A percentile compares a stretch with the other conserved stretches of the same genome.
These are phyloP conservation scores for Haliclona indistincta DNA, from an alignment of 37 sponge, comb jelly and placozoan species.

Conservation along the genomic window DNA sequence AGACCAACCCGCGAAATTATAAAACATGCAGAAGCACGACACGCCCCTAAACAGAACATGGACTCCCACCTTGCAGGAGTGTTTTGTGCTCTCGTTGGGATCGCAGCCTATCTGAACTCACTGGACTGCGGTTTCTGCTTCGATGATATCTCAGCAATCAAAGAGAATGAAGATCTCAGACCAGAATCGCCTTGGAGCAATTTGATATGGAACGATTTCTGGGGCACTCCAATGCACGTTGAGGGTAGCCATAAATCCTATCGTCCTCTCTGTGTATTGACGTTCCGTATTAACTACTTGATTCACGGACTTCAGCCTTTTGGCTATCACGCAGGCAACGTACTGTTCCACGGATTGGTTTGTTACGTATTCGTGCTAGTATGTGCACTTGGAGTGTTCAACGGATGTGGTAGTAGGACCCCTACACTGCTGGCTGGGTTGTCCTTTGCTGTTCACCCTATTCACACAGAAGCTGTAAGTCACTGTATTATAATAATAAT, in stretches of 20 bases:
- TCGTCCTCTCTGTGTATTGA: constrained; percentile 83
- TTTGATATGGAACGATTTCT: constrained; percentile 86
- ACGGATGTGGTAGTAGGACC: neutral
- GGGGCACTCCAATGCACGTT: constrained; percentile 92
- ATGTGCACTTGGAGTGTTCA: constrained; percentile 31
- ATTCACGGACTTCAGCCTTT: constrained; percentile 76
- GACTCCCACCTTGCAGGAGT: constrained; percentile 6
- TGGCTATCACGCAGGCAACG: constrained; percentile 92
- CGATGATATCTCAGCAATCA: constrained; percentile 85
- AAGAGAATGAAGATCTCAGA: constrained; percentile 71
- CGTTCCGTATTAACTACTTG: constrained; percentile 87
- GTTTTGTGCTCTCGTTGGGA: constrained; percentile 40
- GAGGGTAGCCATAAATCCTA: constrained; percentile 94
- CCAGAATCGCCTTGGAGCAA: constrained; percentile 73
- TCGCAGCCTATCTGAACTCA: constrained; percentile 59
- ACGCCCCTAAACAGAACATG: too few species aligned
- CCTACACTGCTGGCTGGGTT: constrained; percentile 18
- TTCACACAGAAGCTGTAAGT: constrained; percentile 20
- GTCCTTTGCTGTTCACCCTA: constrained; percentile 24
- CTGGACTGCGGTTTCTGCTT: constrained; percentile 80
- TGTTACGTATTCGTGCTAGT: constrained; percentile 70
- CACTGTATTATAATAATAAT: neutral
- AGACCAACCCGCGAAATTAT: too few species aligned
- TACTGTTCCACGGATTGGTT: constrained; percentile 80
- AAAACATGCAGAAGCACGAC: too few species aligned